A percentile compares a stretch with the other conserved stretches of the same genome.
Evolutionary conservation across 2,888 invertebrate genomes (phyloP).

Genomic region (Sycophila texana): DNA sequence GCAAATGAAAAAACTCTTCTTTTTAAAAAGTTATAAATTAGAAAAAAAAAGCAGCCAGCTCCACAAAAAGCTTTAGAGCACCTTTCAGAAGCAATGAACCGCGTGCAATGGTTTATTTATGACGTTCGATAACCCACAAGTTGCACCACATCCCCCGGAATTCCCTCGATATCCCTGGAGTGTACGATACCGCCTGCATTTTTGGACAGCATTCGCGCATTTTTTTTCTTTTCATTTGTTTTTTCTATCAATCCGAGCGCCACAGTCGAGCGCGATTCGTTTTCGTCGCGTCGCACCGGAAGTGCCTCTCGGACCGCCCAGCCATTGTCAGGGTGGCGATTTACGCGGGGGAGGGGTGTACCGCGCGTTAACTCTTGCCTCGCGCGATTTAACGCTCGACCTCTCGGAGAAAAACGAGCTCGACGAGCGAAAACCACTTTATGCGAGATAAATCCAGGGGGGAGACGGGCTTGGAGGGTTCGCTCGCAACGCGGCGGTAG

Average conservation of each 20-base stretch:
- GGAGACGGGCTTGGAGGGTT: not conserved
- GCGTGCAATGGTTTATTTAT: too few species aligned
- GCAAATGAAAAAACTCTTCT: too few species aligned
- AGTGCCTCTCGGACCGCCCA: not conserved
- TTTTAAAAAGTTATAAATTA: too few species aligned
- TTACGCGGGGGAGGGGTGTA: conserved; percentile 2
- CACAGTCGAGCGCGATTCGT: too few species aligned
- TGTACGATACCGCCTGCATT: not conserved
- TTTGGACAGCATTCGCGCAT: too few species aligned
- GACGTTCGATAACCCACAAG: too few species aligned
- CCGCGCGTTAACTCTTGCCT: conserved; percentile 6
- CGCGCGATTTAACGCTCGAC: conserved; percentile 6
- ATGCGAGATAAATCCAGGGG: conserved; percentile 11
- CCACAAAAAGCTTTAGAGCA: too few species aligned
- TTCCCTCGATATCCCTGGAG: not conserved
- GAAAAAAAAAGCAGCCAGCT: too few species aligned
- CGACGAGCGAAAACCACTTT: conserved; percentile 7
- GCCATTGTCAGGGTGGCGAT: conserved; percentile 4
- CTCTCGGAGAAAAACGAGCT: not conserved
- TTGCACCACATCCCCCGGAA: too few species aligned
- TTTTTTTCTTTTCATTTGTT: not conserved
- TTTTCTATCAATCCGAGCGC: not conserved
- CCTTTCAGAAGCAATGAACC: too few species aligned
- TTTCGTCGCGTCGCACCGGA: too few species aligned
- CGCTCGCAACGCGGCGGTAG: not conserved